A percentile compares a stretch with the other conserved stretches of the same genome.
phyloP scores from a whole-genome alignment of 2,113 vertebrate species.

The Chascanopsetta lugubris region DNA sequence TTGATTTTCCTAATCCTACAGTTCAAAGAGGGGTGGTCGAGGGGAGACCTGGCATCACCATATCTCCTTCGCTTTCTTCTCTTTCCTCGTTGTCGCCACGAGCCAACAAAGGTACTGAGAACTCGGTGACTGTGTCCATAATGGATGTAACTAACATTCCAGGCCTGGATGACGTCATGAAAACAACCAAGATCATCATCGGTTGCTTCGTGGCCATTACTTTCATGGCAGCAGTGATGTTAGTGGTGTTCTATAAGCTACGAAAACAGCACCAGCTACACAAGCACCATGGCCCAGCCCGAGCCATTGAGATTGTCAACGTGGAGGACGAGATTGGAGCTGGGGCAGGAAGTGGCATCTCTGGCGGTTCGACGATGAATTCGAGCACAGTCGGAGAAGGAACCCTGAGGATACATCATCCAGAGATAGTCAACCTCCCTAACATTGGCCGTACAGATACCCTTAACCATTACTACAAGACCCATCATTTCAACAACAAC shows the following conservation, averaged over 20 bases:
- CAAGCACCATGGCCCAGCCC: slow-evolving; percentile 91
- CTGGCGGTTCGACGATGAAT: slow-evolving; percentile 81
- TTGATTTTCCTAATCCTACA: slow-evolving; percentile 84
- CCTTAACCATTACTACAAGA: slow-evolving; percentile 92
- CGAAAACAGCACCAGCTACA: slow-evolving; percentile 94
- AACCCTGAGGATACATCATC: slow-evolving; percentile 79
- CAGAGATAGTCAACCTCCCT: slow-evolving; percentile 85
- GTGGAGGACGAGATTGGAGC: slow-evolving; percentile 92
- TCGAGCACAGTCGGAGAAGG: slow-evolving; percentile 69
- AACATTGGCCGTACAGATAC: slow-evolving; percentile 87
- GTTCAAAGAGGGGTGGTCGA: slow-evolving; percentile 70
- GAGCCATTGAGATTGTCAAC: slow-evolving; percentile 94
- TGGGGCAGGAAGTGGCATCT: slow-evolving; percentile 78
- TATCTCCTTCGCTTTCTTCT: slow-evolving; percentile 77
- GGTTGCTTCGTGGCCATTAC: slow-evolving; percentile 96
- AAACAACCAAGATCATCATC: slow-evolving; percentile 96
- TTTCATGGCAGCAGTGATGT: slow-evolving; percentile 96
- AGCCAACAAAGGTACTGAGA: slow-evolving; percentile 82
- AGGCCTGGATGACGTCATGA: slow-evolving; percentile 93
- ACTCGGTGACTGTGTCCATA: slow-evolving; percentile 88
- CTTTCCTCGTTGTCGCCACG: slow-evolving; percentile 85
- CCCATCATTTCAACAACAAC: slow-evolving; percentile 90
- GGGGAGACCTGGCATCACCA: slow-evolving; percentile 70
- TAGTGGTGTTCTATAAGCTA: slow-evolving; percentile 95
- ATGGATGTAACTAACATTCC: slow-evolving; percentile 87